Evolutionary conservation across 37 sponge, comb jelly and placozoan genomes (phyloP).

Genomic region (Aphrocallistes beatrix): DNA sequence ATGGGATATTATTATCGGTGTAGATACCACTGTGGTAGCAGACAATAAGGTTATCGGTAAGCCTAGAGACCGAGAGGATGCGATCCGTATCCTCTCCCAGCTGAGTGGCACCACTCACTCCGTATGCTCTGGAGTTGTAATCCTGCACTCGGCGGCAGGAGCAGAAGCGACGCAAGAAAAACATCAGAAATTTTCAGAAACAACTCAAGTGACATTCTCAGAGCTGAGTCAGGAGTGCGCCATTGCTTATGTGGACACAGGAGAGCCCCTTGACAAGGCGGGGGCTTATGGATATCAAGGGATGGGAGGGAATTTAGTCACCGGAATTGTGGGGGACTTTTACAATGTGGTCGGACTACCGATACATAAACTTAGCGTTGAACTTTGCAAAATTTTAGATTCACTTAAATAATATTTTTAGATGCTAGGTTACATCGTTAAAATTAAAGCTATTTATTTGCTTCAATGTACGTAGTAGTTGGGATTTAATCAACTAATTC

Average conservation of each 20-base stretch:
- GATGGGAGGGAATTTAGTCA: constrained; percentile 64
- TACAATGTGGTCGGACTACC: constrained; percentile 89
- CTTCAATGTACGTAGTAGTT: background rate
- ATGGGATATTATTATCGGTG: constrained; percentile 56
- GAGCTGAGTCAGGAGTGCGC: constrained; percentile 37
- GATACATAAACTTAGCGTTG: constrained; percentile 45
- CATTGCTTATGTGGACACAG: constrained; percentile 50
- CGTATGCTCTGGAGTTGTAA: constrained; percentile 63
- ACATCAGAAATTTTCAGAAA: constrained; percentile 41
- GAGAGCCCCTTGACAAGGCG: constrained; percentile 65
- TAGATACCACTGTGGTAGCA: constrained; percentile 69
- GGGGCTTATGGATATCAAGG: constrained; percentile 78
- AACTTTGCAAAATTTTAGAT: constrained; percentile 33
- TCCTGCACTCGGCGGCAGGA: background rate
- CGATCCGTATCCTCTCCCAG: constrained; percentile 10
- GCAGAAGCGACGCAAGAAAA: background rate
- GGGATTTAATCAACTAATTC: no score
- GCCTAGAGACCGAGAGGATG: background rate
- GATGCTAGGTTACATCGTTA: background rate
- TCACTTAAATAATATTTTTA: background rate
- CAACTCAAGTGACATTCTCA: constrained; percentile 56
- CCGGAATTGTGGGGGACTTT: constrained; percentile 62
- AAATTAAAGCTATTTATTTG: background rate
- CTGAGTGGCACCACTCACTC: constrained; percentile 60
- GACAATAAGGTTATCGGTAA: background rate